These are phyloP conservation scores for Hydrotaea cyrtoneurina DNA, from an alignment of 2,888 invertebrate species.

Conservation along the genomic window DNA sequence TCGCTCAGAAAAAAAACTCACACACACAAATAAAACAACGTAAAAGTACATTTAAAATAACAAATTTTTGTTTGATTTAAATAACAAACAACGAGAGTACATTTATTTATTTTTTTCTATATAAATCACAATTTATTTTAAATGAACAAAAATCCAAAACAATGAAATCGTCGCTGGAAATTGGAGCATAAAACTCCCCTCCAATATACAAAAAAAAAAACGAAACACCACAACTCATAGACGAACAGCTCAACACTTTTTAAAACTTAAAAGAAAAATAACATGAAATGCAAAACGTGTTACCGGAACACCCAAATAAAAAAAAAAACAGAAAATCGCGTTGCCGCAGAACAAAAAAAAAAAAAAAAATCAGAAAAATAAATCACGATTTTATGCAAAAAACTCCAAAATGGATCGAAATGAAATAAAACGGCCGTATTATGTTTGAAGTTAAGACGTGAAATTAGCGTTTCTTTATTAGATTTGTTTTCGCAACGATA, in stretches of 20 bases:
- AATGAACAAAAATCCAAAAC: conserved; percentile 42
- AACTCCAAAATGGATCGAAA: conserved; percentile 55
- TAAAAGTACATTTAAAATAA: conserved; percentile 11
- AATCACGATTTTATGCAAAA: conserved; percentile 74
- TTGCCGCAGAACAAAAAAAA: neutral
- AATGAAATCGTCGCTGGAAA: conserved; percentile 48
- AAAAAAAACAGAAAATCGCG: conserved; percentile 45
- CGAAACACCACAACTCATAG: neutral
- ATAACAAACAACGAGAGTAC: conserved; percentile 4
- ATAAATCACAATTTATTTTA: neutral
- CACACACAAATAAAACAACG: neutral
- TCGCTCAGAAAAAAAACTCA: conserved; percentile 39
- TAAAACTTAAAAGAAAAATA: conserved; percentile 36
- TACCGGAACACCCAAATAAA: conserved; percentile 68
- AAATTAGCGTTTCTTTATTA: conserved; percentile 43
- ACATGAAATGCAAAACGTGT: conserved; percentile 65
- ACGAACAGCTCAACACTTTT: too few species aligned
- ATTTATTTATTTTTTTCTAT: neutral
- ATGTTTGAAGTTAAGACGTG: neutral
- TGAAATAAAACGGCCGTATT: neutral
- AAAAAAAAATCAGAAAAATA: conserved; percentile 49
- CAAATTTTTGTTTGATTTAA: conserved; percentile 12
- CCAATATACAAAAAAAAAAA: neutral
- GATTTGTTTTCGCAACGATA: conserved; percentile 6
- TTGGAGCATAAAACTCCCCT: conserved; percentile 58